These are phyloP conservation scores for Zhuqinia jingwanae DNA, from an alignment of 2,888 invertebrate species.

Conservation along the genomic window DNA sequence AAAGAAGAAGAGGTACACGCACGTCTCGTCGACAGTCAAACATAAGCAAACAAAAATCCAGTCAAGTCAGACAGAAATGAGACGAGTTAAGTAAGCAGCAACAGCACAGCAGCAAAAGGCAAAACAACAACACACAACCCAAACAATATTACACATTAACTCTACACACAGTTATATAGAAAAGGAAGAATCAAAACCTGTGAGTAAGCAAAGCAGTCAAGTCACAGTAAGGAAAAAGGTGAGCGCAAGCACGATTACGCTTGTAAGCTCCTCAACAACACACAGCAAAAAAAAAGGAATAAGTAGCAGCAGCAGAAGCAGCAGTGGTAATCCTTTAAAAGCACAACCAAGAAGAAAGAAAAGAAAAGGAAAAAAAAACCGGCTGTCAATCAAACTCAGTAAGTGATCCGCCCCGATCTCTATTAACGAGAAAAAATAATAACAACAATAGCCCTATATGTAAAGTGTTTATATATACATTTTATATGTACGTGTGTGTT, in stretches of 20 bases:
- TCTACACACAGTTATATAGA: too few relatives aligned
- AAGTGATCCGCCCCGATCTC: slow-evolving; percentile 73
- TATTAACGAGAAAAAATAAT: slow-evolving; percentile 57
- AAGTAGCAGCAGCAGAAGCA: slow-evolving; percentile 11
- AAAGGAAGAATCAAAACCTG: slow-evolving; percentile 7
- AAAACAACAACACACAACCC: too few relatives aligned
- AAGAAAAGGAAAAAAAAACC: slow-evolving; percentile 62
- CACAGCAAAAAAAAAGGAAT: neutral
- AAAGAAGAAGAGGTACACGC: slow-evolving; percentile 33
- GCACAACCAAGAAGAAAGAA: slow-evolving; percentile 41
- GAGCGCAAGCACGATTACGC: slow-evolving; percentile 57
- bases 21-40: slow-evolving; percentile 35
- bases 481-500: neutral
- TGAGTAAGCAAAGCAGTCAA: slow-evolving; percentile 35
- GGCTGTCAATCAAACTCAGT: slow-evolving; percentile 73
- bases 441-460: slow-evolving; percentile 43
- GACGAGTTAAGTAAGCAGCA: slow-evolving; percentile 31
- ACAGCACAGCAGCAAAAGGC: too few relatives aligned
- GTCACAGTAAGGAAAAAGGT: slow-evolving; percentile 61
- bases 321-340: slow-evolving; percentile 66
- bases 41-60: slow-evolving; percentile 63
- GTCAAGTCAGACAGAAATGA: slow-evolving; percentile 56
- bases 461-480: slow-evolving; percentile 22
- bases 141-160: too few relatives aligned
- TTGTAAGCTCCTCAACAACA: slow-evolving; percentile 38